Evolutionary conservation across 2,888 invertebrate genomes (phyloP).

Genomic region (Metopia argyrocephala): DNA sequence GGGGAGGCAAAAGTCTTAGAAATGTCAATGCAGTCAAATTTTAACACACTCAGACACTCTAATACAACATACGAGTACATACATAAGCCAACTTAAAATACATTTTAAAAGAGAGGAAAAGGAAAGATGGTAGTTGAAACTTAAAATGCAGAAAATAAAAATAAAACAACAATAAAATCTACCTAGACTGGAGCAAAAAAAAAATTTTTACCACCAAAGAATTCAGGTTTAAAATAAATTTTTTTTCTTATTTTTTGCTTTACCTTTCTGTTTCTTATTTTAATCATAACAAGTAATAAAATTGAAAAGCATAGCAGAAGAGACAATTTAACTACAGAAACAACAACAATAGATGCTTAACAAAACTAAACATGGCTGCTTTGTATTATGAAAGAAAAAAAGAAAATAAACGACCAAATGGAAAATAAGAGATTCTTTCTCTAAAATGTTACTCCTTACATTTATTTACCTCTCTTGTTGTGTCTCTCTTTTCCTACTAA

Average conservation of each 20-base stretch:
- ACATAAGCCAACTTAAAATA: constrained; percentile 6
- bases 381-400: neutral
- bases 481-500: no score
- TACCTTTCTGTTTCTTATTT: neutral
- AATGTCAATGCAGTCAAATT: constrained; percentile 54
- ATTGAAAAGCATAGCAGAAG: neutral
- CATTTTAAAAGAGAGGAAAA: constrained; percentile 7
- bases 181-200: neutral
- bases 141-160: constrained; percentile 6
- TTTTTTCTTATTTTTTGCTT: neutral
- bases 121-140: neutral
- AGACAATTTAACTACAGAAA: neutral
- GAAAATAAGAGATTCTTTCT: no score
- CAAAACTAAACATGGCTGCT: neutral
- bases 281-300: neutral
- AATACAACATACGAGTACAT: neutral
- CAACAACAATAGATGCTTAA: neutral
- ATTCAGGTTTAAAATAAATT: constrained; percentile 34
- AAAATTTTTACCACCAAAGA: no score
- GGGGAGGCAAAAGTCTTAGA: constrained; percentile 9
- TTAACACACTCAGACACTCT: constrained; percentile 31
- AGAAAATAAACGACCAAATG: neutral
- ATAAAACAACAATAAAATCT: neutral
- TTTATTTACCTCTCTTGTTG: neutral
- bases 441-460: neutral